Conservation (phyloP, 92 coral and sea anemone genomes). For the Porites divaricata region DNA sequence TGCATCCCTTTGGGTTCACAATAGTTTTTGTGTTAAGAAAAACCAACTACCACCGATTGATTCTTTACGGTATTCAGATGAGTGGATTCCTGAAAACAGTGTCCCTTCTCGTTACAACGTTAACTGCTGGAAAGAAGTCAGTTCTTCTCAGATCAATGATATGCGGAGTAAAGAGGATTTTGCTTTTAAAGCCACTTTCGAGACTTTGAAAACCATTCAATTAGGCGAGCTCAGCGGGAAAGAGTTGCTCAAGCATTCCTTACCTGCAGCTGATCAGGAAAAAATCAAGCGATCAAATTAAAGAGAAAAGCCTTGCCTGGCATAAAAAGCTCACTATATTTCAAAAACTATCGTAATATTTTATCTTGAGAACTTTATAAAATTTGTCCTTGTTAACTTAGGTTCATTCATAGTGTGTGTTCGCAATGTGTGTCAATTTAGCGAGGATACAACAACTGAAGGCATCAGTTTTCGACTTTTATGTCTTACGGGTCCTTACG, state of each 20-base stretch:
- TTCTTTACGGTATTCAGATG: not conserved
- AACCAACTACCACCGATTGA: not conserved
- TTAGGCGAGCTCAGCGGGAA: not conserved
- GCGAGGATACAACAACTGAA: too few relatives aligned
- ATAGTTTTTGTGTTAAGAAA: not conserved
- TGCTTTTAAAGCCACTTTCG: constrained; percentile 2
- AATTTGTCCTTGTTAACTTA: not conserved
- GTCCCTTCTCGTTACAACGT: not conserved
- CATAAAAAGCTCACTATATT: constrained; percentile 4
- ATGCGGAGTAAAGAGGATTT: not conserved
- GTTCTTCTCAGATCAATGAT: not conserved
- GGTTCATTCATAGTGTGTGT: not conserved
- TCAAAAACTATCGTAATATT: not conserved
- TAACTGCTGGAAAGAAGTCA: not conserved
- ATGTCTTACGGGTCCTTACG: too few relatives aligned
- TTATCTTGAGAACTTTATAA: not conserved
- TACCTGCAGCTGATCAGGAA: not conserved
- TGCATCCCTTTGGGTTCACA: constrained; percentile 15
- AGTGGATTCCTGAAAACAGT: constrained; percentile 25
- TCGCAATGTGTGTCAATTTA: not conserved
- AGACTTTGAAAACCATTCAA: not conserved
- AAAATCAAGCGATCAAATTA: not conserved
- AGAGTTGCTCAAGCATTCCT: not conserved
- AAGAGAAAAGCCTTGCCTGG: constrained; percentile 16
- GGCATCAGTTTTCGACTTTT: too few relatives aligned